A percentile compares a stretch with the other conserved stretches of the same genome.
Evolutionary conservation across 2,797 vertebrate species (phyloP).

Genomic region (Ciconia nigra): DNA sequence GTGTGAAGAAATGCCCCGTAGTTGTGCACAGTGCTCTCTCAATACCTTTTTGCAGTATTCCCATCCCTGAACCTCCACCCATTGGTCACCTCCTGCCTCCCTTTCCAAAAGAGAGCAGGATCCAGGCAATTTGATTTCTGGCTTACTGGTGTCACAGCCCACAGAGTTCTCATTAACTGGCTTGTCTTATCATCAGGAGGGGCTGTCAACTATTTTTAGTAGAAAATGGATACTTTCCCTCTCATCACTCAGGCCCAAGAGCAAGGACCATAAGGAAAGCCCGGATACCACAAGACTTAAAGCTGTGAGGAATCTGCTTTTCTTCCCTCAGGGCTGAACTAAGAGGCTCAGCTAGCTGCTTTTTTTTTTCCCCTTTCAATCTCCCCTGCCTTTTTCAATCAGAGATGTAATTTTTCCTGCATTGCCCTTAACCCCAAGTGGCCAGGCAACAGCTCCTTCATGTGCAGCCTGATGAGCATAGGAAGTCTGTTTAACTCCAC

Average conservation of each 20-base stretch:
- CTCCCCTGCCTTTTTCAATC: neutral
- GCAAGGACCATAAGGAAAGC: neutral
- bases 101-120: neutral
- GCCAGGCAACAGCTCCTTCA: neutral
- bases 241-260: neutral
- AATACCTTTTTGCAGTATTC: neutral
- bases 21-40: neutral
- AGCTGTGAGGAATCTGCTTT: neutral
- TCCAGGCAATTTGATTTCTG: neutral
- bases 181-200: neutral
- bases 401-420: neutral
- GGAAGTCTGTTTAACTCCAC: neutral
- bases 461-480: neutral
- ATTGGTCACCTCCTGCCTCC: neutral
- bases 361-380: neutral
- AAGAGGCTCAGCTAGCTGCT: neutral
- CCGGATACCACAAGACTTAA: too few relatives aligned
- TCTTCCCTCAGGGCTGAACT: neutral
- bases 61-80: neutral
- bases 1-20: neutral
- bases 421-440: neutral
- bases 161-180: neutral
- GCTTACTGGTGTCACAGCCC: neutral
- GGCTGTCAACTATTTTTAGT: neutral
- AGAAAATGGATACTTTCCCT: neutral